A percentile compares a stretch with the other conserved stretches of the same genome.
Conservation (phyloP, 2,797 vertebrate genomes). For the Echeneis naucrates region DNA sequence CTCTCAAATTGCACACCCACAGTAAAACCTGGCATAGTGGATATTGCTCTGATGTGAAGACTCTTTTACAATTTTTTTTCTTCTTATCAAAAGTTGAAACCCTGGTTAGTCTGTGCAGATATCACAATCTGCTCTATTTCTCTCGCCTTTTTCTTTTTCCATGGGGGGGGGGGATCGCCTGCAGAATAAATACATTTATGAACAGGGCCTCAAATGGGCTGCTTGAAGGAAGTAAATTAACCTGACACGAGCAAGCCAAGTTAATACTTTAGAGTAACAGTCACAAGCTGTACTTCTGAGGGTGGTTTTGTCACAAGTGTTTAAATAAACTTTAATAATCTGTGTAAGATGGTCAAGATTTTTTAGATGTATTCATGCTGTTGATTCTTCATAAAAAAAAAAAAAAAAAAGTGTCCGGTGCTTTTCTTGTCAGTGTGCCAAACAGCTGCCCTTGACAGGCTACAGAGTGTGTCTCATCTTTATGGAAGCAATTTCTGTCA, state of each 20-base stretch:
- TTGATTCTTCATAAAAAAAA: conserved; percentile 39
- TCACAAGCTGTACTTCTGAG: conserved; percentile 20
- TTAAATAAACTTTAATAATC: conserved; percentile 55
- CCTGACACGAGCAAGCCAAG: conserved; percentile 20
- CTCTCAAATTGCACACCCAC: conserved; percentile 36
- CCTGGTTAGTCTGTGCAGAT: conserved; percentile 8
- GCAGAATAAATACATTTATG: conserved; percentile 17
- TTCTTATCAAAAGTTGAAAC: conserved; percentile 13
- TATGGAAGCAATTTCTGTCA: conserved; percentile 15
- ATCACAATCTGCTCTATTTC: background rate
- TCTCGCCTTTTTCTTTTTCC: background rate
- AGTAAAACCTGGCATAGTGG: conserved; percentile 44
- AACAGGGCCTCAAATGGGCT: conserved; percentile 4
- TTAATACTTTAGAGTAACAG: conserved; percentile 30
- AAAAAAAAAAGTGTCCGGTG: conserved; percentile 24
- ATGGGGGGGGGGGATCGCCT: conserved; percentile 11
- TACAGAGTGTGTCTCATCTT: conserved; percentile 34
- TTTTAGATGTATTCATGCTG: conserved; percentile 39
- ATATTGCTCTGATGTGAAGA: conserved; percentile 33
- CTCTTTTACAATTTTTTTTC: conserved; percentile 25
- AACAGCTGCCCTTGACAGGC: conserved; percentile 46
- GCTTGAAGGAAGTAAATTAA: conserved; percentile 25
- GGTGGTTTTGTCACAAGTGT: conserved; percentile 18
- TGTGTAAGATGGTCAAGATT: conserved; percentile 1
- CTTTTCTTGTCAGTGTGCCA: conserved; percentile 39